phyloP scores from a whole-genome alignment of 2,113 vertebrate species.

The Xenopus laevis region DNA sequence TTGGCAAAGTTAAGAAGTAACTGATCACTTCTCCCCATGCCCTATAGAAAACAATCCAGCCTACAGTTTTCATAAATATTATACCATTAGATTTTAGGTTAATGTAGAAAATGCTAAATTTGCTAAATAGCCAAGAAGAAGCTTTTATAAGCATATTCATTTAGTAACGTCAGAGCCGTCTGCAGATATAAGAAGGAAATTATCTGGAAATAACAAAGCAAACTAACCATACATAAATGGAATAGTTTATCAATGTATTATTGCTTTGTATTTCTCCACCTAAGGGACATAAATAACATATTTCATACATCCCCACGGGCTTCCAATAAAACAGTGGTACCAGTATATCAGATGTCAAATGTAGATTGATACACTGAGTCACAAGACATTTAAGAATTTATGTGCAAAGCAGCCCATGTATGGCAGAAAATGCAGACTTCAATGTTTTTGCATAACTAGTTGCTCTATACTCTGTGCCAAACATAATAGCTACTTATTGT shows the following conservation, averaged over 20 bases:
- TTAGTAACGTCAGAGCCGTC: not conserved
- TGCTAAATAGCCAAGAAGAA: too few species aligned
- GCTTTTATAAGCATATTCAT: not conserved
- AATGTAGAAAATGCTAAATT: too few species aligned
- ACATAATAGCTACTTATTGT: conserved; percentile 27
- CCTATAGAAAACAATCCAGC: too few species aligned
- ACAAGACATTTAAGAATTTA: conserved; percentile 3
- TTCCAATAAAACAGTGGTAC: not conserved
- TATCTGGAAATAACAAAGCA: conserved; percentile 10
- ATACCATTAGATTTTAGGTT: too few species aligned
- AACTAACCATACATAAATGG: conserved; percentile 6
- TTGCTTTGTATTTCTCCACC: not conserved
- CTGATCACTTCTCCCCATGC: too few species aligned
- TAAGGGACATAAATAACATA: not conserved
- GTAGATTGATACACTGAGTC: conserved; percentile 12
- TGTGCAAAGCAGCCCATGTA: not conserved
- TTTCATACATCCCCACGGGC: not conserved
- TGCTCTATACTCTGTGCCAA: not conserved
- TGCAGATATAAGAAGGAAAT: not conserved
- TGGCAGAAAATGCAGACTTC: not conserved
- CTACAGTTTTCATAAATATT: too few species aligned
- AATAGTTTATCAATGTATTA: conserved; percentile 12
- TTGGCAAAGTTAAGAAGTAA: too few species aligned
- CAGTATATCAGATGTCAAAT: not conserved
- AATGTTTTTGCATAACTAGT: conserved; percentile 8